Percentiles rank a stretch among this genome's conserved stretches.
These are phyloP conservation scores for Sialis fuliginosa DNA, from an alignment of 2,888 invertebrate species.

Conservation along the genomic window DNA sequence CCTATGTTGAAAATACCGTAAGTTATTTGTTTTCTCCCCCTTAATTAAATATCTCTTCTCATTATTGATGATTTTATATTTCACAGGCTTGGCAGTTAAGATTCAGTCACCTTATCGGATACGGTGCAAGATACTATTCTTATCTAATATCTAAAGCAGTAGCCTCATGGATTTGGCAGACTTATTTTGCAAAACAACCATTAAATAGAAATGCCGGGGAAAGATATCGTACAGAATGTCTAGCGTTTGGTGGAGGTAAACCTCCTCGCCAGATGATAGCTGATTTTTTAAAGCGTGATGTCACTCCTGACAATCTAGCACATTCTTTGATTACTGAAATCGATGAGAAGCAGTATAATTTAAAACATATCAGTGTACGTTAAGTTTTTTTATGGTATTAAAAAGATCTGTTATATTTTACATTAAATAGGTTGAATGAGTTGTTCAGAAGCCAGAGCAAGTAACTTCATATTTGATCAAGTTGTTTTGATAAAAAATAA, in stretches of 20 bases:
- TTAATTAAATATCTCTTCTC: too few relatives aligned
- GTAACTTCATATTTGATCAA: too few relatives aligned
- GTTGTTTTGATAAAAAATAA: too few relatives aligned
- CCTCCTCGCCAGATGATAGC: conserved; percentile 62
- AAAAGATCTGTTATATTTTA: too few relatives aligned
- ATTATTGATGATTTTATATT: too few relatives aligned
- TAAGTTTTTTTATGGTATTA: not conserved
- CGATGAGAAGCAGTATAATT: conserved; percentile 38
- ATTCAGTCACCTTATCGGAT: conserved; percentile 92
- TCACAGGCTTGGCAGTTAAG: conserved; percentile 75
- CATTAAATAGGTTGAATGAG: too few relatives aligned
- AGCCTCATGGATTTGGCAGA: conserved; percentile 85
- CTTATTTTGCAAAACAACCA: conserved; percentile 63
- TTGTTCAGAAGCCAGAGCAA: too few relatives aligned
- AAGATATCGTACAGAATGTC: conserved; percentile 53
- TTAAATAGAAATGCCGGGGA: conserved; percentile 63
- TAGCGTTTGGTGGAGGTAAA: conserved; percentile 76
- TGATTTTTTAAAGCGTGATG: conserved; percentile 58
- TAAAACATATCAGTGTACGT: conserved; percentile 10
- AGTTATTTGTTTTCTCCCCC: too few relatives aligned
- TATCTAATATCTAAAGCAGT: conserved; percentile 89
- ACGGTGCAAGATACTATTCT: conserved; percentile 97
- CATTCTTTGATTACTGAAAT: conserved; percentile 61
- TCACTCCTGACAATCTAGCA: conserved; percentile 61
- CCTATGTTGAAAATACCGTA: conserved; percentile 74